phyloP scores from a whole-genome alignment of 2,888 invertebrate genomes.

The Amphipyra berbera region DNA sequence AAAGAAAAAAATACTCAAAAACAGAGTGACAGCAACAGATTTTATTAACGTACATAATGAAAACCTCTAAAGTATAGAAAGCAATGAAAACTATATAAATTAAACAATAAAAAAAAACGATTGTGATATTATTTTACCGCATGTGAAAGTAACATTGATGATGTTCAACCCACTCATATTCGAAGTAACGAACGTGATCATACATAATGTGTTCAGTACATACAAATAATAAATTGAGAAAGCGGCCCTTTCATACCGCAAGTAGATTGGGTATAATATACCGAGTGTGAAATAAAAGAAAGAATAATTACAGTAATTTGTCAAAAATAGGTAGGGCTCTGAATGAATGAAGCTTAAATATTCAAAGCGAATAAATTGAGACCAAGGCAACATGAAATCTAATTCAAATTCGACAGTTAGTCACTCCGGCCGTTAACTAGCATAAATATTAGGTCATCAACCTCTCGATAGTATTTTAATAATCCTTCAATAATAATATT shows the following conservation, averaged over 20 bases:
- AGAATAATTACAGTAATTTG: neutral
- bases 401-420: neutral
- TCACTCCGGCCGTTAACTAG: slow-evolving; percentile 4
- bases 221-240: slow-evolving; percentile 21
- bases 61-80: neutral
- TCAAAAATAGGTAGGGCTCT: neutral
- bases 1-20: too few relatives aligned
- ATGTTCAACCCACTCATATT: slow-evolving; percentile 2
- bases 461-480: slow-evolving; percentile 1
- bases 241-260: slow-evolving; percentile 20
- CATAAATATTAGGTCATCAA: slow-evolving; percentile 5
- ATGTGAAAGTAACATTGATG: slow-evolving; percentile 34
- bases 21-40: neutral
- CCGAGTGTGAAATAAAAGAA: neutral
- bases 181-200: slow-evolving; percentile 23
- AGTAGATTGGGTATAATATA: slow-evolving; percentile 2
- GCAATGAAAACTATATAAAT: slow-evolving; percentile 15
- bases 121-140: slow-evolving; percentile 27
- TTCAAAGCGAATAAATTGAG: slow-evolving; percentile 11
- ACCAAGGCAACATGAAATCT: neutral
- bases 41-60: neutral
- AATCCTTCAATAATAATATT: slow-evolving; percentile 8
- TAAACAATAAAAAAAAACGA: slow-evolving; percentile 14
- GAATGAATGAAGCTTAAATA: neutral
- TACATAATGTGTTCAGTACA: slow-evolving; percentile 23